A percentile compares a stretch with the other conserved stretches of the same genome.
These are phyloP conservation scores for Cataglyphis rosenhaueri DNA, from an alignment of 2,888 invertebrate genomes.

Conservation along the genomic window DNA sequence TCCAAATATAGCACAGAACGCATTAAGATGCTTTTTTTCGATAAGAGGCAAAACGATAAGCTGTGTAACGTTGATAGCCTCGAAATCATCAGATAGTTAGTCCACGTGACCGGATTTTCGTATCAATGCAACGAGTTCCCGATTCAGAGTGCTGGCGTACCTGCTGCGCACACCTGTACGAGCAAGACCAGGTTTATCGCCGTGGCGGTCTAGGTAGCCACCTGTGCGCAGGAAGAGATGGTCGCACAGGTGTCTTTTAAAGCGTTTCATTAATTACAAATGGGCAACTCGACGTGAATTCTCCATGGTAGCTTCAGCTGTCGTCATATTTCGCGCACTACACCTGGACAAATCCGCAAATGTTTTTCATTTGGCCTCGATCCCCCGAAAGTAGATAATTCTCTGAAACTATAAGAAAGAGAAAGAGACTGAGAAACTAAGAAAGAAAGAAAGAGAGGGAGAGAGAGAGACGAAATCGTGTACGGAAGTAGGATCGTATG, in stretches of 20 bases:
- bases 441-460: too few relatives aligned
- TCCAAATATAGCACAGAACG: not conserved
- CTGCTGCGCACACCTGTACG: constrained; percentile 73
- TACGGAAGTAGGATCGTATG: constrained; percentile 34
- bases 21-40: not conserved
- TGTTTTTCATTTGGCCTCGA: constrained; percentile 59
- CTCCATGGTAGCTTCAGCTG: constrained; percentile 51
- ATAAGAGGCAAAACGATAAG: constrained; percentile 1
- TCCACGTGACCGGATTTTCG: constrained; percentile 65
- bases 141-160: constrained; percentile 73
- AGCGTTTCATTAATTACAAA: constrained; percentile 82
- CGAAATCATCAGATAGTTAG: constrained; percentile 28
- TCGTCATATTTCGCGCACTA: constrained; percentile 55
- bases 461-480: not conserved
- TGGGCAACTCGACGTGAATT: constrained; percentile 67
- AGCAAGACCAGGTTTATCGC: constrained; percentile 73
- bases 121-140: constrained; percentile 67
- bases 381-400: constrained; percentile 50
- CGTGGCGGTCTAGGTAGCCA: constrained; percentile 71
- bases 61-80: not conserved
- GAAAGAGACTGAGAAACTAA: not conserved
- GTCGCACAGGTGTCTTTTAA: constrained; percentile 81
- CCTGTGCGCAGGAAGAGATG: constrained; percentile 76
- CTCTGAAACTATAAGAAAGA: constrained; percentile 30
- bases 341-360: constrained; percentile 61